These are phyloP conservation scores for Tragelaphus buxtoni DNA, from an alignment of 2,113 vertebrate genomes.

Conservation along the genomic window DNA sequence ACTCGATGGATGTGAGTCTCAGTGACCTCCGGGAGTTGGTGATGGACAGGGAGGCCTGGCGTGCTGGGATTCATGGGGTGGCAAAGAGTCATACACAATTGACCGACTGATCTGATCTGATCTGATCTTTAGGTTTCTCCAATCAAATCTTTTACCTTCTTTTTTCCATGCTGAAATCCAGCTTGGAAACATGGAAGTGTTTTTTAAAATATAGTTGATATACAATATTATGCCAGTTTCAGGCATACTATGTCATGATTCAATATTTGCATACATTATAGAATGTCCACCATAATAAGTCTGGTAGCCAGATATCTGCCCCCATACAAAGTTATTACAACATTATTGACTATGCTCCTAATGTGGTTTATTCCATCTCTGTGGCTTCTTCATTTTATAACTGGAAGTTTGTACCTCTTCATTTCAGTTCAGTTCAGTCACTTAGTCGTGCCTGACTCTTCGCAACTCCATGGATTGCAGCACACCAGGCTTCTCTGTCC, in stretches of 20 bases:
- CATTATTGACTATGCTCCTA: not conserved
- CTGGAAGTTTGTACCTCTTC: not conserved
- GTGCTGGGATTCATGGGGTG: too few relatives aligned
- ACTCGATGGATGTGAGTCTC: too few relatives aligned
- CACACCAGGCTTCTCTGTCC: not conserved
- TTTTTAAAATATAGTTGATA: not conserved
- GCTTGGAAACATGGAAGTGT: not conserved
- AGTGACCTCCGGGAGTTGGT: too few relatives aligned
- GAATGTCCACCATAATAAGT: not conserved
- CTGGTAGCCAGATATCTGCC: not conserved
- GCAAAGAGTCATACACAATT: too few relatives aligned
- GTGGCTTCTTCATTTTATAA: not conserved
- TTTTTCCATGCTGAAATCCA: not conserved
- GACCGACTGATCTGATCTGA: too few relatives aligned
- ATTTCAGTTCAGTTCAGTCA: not conserved
- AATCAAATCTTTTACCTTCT: not conserved
- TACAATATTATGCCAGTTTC: not conserved
- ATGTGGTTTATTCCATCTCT: not conserved
- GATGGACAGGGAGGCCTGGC: too few relatives aligned
- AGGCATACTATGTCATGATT: not conserved
- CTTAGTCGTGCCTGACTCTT: not conserved
- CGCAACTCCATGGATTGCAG: not conserved
- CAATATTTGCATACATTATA: not conserved
- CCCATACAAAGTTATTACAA: not conserved
- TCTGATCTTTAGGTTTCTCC: not conserved